Base-by-base conservation (phyloP, 2,797 vertebrate species). In the Eidolon dupreanum region DNA sequence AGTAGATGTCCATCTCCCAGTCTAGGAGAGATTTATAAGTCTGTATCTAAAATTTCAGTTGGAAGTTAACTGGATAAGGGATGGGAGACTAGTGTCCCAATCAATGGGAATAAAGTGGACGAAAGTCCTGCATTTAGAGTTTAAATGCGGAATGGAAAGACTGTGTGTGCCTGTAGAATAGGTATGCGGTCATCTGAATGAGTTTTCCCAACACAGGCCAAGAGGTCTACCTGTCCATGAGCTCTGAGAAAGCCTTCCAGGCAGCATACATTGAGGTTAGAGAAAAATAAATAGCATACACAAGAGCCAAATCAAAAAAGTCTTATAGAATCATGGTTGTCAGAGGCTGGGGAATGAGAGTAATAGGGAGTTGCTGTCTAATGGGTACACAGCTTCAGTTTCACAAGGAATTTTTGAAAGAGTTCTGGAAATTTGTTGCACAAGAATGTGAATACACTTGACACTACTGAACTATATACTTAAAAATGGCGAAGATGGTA, bases 361-460 rank as follows among this genome's bases (percentile, higher is more conserved):
- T 2, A 10, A 12, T 1, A 2, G 1, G n/a, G 2, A 66, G 8
- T 0, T 22, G 49, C 12, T 19, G 2, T 33, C 53, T 20, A 33
- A 20, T 6, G 12, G 8, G 6, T 11, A 43, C 17, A n/a, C 7
- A 15, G 12, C 31, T n/a, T 49, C 53, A 59, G 31, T 38, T 73
- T 55, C 61, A 41, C 0, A 77, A 49, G 5, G 9, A 33, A 65
- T 19, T 19, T 46, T 0, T 22, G 15, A 33, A 53, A 71, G 61
- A 0, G 12, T 33, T n/a, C n/a, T 13, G 26, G 22, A 43, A 8
- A 51, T 12, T 51, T 16, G 2, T 7, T 22, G 15, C 59, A 11
- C 15, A 81, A 24, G 7, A 26, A 24, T 15, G 1, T 12, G 55
- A 33, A 17, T 17, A 49, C 16, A n/a, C 8, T 51, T 19, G 53